A percentile compares a stretch with the other conserved stretches of the same genome.
Conservation (phyloP, 2,888 invertebrate genomes). For the Aricia artaxerxes region DNA sequence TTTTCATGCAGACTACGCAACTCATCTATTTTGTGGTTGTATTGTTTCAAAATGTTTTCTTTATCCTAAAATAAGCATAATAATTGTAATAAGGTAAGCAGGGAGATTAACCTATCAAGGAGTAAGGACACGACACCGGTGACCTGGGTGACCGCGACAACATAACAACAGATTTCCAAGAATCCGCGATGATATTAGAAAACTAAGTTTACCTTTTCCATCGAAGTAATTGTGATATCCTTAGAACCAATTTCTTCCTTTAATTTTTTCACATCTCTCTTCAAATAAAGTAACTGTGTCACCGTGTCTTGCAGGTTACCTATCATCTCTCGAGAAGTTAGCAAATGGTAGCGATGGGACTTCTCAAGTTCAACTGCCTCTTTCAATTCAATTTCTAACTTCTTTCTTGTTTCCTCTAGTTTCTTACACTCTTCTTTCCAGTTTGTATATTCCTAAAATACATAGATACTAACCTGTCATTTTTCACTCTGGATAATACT, state of each 20-base stretch:
- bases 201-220: slow-evolving; percentile 55
- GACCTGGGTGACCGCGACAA: too few relatives aligned
- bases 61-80: slow-evolving; percentile 56
- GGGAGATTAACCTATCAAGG: background rate
- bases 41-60: slow-evolving; percentile 53
- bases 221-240: slow-evolving; percentile 51
- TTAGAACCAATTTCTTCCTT: slow-evolving; percentile 60
- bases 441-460: slow-evolving; percentile 55
- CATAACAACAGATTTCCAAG: too few relatives aligned
- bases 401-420: slow-evolving; percentile 58
- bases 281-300: slow-evolving; percentile 68
- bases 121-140: too few relatives aligned
- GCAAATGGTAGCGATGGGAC: slow-evolving; percentile 67
- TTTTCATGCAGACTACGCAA: slow-evolving; percentile 57
- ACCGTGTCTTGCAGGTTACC: slow-evolving; percentile 71
- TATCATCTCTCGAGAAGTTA: slow-evolving; percentile 70
- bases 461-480: background rate
- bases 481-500: background rate
- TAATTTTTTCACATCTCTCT: slow-evolving; percentile 64
- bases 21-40: slow-evolving; percentile 53
- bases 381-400: slow-evolving; percentile 62
- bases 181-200: background rate
- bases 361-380: slow-evolving; percentile 68
- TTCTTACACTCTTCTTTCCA: slow-evolving; percentile 63
- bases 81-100: background rate